Evolutionary conservation across 2,888 invertebrate species (phyloP), one percentile per base, ranked within the genome.

Genomic region (Lissonota sp.): DNA sequence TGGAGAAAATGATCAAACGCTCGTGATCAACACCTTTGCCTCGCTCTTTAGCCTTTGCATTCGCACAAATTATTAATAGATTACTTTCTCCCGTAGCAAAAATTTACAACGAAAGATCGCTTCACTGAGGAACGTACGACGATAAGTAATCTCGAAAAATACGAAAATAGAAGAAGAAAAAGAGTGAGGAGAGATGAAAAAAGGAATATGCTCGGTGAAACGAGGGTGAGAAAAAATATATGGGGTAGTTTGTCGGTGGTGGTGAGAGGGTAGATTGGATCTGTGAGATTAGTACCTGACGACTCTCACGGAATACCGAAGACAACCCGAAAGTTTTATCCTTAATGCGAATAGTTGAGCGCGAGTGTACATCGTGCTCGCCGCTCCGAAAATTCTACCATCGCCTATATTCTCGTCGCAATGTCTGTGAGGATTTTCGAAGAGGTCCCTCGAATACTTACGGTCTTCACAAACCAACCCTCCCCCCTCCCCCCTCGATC

Each of bases 321-420:
- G 72, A 80, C 72, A 77, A 26, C 26, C 12, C 67, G 46, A 39
- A 78, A 84, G 79, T 84, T 82, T 82, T 78, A 26, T 69, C 74
- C 77, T 77, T 80, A 82, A 84, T 84, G 80, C 82, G 84, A 84
- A 83, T 84, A 84, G 83, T 84, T 84, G 57, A 64, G 74, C 37
- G 26, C 75, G 67, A 74, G 78, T 78, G 78, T 71, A 71, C 80
- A 81, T 69, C 80, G 81, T 75, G 70, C 75, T 75, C 60, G 70
- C 60, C 63, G 67, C 64, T 62, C 75, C 82, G 76, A 76, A 80
- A 72, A 82, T 84, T 80, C 77, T 26, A 1, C 53, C 75, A 62
- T 60, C 72, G 71, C 57, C 64, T 37, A 57, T 58, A 66, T 16
- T 60, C 58, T 8, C 64, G 62, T 51, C 42, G 73, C 55, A 66